phyloP scores from a whole-genome alignment of 35 echinoderm and acorn worm genomes.

The Heliocidaris tuberculata region DNA sequence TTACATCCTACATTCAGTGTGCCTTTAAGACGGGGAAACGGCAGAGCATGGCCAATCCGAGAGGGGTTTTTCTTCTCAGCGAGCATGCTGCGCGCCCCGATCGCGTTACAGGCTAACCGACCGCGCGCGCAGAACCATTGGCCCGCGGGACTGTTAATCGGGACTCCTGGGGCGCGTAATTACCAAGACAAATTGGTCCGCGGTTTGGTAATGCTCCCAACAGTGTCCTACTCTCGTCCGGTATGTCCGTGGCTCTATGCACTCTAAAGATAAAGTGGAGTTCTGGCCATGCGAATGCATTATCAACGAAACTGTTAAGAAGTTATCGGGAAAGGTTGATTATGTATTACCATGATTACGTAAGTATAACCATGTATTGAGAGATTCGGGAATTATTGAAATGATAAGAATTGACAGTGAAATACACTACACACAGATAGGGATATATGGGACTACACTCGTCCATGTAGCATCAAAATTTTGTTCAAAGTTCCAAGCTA shows the following conservation, averaged over 20 bases:
- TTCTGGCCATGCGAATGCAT: too few relatives aligned
- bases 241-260: background rate
- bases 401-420: too few relatives aligned
- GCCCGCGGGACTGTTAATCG: constrained; percentile 24
- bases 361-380: too few relatives aligned
- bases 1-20: background rate
- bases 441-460: too few relatives aligned
- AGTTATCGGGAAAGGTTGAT: too few relatives aligned
- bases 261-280: background rate
- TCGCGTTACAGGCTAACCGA: constrained; percentile 20
- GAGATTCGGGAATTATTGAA: too few relatives aligned
- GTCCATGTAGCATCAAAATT: too few relatives aligned
- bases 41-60: background rate
- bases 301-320: too few relatives aligned
- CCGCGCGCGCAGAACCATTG: constrained; percentile 26
- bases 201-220: background rate
- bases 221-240: background rate
- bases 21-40: background rate
- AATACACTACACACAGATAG: too few relatives aligned
- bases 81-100: background rate
- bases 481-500: too few relatives aligned
- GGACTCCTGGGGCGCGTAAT: constrained; percentile 13
- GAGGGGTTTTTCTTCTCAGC: background rate
- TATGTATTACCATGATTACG: too few relatives aligned
- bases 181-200: constrained; percentile 35